Percentiles rank a stretch among this genome's conserved stretches.
phyloP scores from a whole-genome alignment of 2,888 invertebrate species.

The Meloe dianella region DNA sequence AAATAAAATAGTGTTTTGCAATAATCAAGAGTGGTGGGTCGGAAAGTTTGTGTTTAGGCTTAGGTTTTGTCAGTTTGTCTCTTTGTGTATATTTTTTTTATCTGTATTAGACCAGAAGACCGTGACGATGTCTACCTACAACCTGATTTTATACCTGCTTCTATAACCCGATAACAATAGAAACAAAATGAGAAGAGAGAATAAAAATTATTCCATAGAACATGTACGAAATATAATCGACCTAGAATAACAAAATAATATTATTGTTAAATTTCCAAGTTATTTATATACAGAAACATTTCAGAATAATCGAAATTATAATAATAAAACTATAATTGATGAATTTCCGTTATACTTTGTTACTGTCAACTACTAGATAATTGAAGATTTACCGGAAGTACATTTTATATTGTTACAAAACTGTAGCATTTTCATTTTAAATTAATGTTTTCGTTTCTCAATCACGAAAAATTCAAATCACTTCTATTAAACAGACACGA shows the following conservation, averaged over 20 bases:
- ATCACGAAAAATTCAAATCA: too few species aligned
- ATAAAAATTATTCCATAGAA: background rate
- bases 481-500: too few species aligned
- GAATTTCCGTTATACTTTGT: too few species aligned
- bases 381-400: too few species aligned
- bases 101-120: conserved; percentile 18
- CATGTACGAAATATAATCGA: background rate
- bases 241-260: background rate
- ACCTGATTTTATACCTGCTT: conserved; percentile 30
- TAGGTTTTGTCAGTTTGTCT: conserved; percentile 10
- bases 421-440: background rate
- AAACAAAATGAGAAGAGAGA: conserved; percentile 15
- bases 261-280: background rate
- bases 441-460: too few species aligned
- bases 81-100: background rate
- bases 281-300: too few species aligned
- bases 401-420: background rate
- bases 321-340: background rate
- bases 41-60: conserved; percentile 9
- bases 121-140: conserved; percentile 32
- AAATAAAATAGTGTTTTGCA: background rate
- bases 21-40: background rate
- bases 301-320: background rate
- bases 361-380: too few species aligned
- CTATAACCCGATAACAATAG: conserved; percentile 28